Conservation (phyloP, 2,113 vertebrate genomes). For the Lycocorax pyrrhopterus region DNA sequence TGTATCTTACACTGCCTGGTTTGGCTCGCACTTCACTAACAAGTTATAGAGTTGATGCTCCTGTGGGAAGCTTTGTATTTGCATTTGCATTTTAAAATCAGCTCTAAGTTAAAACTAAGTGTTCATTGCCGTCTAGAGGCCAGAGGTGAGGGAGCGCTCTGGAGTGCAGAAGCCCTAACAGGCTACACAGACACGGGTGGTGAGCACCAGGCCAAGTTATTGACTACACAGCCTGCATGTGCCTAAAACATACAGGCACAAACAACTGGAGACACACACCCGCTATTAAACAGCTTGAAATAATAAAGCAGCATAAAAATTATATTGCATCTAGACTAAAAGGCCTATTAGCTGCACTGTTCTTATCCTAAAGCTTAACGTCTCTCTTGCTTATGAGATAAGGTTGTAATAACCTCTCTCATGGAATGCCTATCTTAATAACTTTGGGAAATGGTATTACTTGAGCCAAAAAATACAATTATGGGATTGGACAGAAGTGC, state of each 20-base stretch:
- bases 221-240: background rate
- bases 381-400: background rate
- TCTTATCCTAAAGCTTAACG: background rate
- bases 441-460: background rate
- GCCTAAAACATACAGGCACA: background rate
- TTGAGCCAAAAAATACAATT: background rate
- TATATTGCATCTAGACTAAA: background rate
- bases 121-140: background rate
- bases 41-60: slow-evolving; percentile 2
- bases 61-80: background rate
- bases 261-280: background rate
- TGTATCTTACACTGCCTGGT: slow-evolving; percentile 34
- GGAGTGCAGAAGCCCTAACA: background rate
- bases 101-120: background rate
- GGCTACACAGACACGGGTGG: background rate
- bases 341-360: background rate
- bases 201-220: background rate
- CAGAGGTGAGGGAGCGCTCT: background rate
- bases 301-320: background rate
- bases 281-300: background rate
- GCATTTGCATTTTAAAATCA: background rate
- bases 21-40: slow-evolving; percentile 23
- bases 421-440: background rate
- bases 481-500: background rate
- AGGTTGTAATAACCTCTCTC: background rate